These are phyloP conservation scores for Strigamia crassipes DNA, from an alignment of 2,888 invertebrate genomes.

Conservation along the genomic window DNA sequence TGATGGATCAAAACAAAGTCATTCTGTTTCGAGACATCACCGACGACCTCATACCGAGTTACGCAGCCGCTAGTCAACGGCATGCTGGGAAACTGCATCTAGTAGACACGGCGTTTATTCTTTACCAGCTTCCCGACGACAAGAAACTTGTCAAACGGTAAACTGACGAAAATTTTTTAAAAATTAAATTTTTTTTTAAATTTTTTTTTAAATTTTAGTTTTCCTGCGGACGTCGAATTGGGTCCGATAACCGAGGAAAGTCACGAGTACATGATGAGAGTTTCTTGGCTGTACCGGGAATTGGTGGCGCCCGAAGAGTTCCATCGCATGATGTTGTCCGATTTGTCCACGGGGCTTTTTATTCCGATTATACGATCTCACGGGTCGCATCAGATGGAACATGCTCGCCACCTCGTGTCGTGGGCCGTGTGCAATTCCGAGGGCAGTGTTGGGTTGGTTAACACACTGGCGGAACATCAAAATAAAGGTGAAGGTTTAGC, in stretches of 20 bases:
- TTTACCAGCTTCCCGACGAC: not conserved
- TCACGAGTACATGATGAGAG: conserved; percentile 39
- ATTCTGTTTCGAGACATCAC: conserved; percentile 6
- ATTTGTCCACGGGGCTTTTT: conserved; percentile 23
- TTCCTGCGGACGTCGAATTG: conserved; percentile 7
- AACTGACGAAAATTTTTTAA: not conserved
- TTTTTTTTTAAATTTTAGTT: conserved; percentile 33
- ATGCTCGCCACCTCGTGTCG: conserved; percentile 41
- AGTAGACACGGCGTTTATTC: not conserved
- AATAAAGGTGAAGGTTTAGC: conserved; percentile 6
- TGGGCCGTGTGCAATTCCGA: conserved; percentile 44
- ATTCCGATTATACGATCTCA: not conserved
- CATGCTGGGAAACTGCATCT: conserved; percentile 8
- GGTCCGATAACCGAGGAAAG: conserved; percentile 17
- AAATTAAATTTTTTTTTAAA: not conserved
- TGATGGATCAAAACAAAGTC: conserved; percentile 20
- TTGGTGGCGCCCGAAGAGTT: conserved; percentile 42
- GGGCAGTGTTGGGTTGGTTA: conserved; percentile 35
- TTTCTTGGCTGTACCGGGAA: conserved; percentile 44
- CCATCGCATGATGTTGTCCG: conserved; percentile 39
- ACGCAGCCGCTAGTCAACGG: not conserved
- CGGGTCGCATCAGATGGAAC: conserved; percentile 18
- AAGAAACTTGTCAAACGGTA: not conserved
- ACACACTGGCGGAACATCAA: conserved; percentile 40
- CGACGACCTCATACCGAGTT: not conserved